phyloP scores from a whole-genome alignment of 1,140 invertebrate genomes.

The Drosophila insularis region DNA sequence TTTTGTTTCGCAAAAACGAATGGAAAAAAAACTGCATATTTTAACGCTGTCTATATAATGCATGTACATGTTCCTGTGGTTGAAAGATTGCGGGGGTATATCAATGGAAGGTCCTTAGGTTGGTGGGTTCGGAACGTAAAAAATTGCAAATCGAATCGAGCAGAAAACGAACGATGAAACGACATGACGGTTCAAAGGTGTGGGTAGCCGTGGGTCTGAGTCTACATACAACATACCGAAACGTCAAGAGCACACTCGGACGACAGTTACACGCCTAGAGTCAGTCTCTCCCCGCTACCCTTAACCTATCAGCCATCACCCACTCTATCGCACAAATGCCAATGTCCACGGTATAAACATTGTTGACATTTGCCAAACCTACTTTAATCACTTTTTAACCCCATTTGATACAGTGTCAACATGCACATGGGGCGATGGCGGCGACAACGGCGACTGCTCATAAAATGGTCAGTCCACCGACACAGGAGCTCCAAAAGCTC shows the following conservation, averaged over 20 bases:
- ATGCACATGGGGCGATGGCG: constrained; percentile 47
- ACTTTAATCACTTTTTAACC: constrained; percentile 83
- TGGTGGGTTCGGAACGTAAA: constrained; percentile 36
- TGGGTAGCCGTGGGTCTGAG: constrained; percentile 12
- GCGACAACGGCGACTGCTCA: constrained; percentile 49
- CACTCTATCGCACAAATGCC: constrained; percentile 22
- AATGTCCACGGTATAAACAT: constrained; percentile 73
- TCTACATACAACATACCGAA: constrained; percentile 68
- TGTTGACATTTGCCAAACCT: constrained; percentile 82
- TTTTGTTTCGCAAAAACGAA: constrained; percentile 41
- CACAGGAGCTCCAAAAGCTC: neutral
- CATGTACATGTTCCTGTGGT: constrained; percentile 23
- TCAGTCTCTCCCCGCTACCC: constrained; percentile 27
- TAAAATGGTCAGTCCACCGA: constrained; percentile 66
- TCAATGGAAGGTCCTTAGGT: constrained; percentile 19
- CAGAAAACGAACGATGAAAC: constrained; percentile 49
- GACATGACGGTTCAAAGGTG: neutral
- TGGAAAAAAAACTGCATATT: constrained; percentile 61
- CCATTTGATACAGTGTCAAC: constrained; percentile 82
- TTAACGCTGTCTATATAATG: constrained; percentile 64
- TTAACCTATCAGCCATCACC: neutral
- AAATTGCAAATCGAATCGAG: constrained; percentile 77
- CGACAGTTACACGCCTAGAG: constrained; percentile 75
- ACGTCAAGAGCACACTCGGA: constrained; percentile 75
- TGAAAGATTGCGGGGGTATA: constrained; percentile 2